These are phyloP conservation scores for Saccostrea echinata DNA, from an alignment of 1,140 invertebrate genomes.

Conservation along the genomic window DNA sequence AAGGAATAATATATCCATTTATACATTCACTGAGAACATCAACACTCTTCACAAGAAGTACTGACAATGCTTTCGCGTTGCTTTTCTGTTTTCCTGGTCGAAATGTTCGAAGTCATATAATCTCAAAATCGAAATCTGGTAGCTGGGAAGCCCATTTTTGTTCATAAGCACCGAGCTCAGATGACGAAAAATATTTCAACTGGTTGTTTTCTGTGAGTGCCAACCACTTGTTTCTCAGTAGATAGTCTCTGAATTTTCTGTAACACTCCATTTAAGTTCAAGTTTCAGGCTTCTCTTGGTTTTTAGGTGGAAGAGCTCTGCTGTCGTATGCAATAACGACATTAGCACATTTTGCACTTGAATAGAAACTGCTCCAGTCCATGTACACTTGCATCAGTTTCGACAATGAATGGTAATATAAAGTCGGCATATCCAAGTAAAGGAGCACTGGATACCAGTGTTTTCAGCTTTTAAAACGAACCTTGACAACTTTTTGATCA, in stretches of 20 bases:
- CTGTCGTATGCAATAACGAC: too few relatives aligned
- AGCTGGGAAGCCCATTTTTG: constrained; percentile 55
- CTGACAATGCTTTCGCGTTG: constrained; percentile 41
- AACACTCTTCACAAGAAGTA: background rate
- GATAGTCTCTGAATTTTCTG: constrained; percentile 61
- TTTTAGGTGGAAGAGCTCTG: constrained; percentile 40
- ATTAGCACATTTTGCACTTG: constrained; percentile 47
- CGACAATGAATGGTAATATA: too few relatives aligned
- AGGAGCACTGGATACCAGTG: too few relatives aligned
- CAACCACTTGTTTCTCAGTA: constrained; percentile 51
- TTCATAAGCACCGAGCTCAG: constrained; percentile 56
- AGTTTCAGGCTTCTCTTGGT: constrained; percentile 42
- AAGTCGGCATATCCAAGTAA: too few relatives aligned
- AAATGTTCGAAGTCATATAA: too few relatives aligned
- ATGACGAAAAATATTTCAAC: constrained; percentile 54
- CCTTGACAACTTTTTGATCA: too few relatives aligned
- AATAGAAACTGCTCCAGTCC: constrained; percentile 68
- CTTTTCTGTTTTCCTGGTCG: constrained; percentile 40
- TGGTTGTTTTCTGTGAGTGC: constrained; percentile 63
- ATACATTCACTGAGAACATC: background rate
- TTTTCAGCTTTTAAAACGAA: too few relatives aligned
- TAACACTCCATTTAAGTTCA: constrained; percentile 54
- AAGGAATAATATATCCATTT: background rate
- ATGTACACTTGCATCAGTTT: constrained; percentile 60
- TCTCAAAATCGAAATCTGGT: constrained; percentile 55